Evolutionary conservation across 2,797 vertebrate genomes (phyloP).

Genomic region (Molossus alvarezi): DNA sequence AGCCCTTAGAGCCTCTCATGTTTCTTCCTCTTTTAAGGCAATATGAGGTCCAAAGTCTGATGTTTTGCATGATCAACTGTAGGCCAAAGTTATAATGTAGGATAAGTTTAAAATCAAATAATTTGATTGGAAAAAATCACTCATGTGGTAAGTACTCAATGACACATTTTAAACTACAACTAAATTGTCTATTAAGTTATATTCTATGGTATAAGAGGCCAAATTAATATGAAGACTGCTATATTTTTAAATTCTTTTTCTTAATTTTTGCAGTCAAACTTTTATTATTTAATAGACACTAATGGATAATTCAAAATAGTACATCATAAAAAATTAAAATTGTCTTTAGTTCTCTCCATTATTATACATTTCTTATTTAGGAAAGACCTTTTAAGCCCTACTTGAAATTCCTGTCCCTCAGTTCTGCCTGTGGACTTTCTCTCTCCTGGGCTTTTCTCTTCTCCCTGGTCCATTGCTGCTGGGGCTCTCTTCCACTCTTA

Average conservation of each 20-base stretch:
- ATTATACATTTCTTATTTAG: background rate
- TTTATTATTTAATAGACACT: conserved; percentile 44
- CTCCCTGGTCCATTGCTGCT: background rate
- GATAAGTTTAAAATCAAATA: conserved; percentile 22
- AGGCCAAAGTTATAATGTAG: background rate
- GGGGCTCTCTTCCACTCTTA: background rate
- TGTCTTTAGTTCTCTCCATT: background rate
- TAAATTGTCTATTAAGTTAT: background rate
- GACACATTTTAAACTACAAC: background rate
- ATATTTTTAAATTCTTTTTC: background rate
- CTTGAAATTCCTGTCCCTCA: background rate
- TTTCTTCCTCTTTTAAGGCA: background rate
- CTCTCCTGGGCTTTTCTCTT: background rate
- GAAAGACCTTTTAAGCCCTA: background rate
- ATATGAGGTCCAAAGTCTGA: background rate
- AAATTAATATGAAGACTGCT: background rate
- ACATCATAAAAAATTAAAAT: conserved; percentile 55
- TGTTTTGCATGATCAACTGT: background rate
- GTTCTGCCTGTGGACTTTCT: background rate
- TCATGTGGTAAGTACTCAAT: background rate
- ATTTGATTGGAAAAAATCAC: background rate
- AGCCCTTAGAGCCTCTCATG: background rate
- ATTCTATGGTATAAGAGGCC: background rate
- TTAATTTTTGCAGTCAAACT: background rate
- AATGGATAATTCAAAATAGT: conserved; percentile 40